Evolutionary conservation across 2,888 invertebrate genomes (phyloP).

Genomic region (Siphonodentalium dalli): DNA sequence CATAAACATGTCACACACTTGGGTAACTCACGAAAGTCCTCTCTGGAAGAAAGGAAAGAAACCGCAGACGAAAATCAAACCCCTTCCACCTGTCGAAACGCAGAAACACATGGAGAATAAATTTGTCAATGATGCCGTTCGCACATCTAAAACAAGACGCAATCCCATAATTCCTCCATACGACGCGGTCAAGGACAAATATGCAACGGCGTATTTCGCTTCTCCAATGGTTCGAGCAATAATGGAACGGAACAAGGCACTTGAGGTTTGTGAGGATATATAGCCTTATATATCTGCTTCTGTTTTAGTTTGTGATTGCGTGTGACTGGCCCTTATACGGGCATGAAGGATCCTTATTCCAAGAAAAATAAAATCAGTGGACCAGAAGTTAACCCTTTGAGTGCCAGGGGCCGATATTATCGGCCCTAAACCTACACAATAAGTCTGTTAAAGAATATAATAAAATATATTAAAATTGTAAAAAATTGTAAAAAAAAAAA

Average conservation of each 20-base stretch:
- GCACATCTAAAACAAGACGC: constrained; percentile 34
- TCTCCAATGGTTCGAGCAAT: constrained; percentile 43
- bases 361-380: too few relatives aligned
- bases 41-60: constrained; percentile 40
- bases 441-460: too few relatives aligned
- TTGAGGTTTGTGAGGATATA: constrained; percentile 21
- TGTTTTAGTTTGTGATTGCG: not conserved
- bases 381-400: too few relatives aligned
- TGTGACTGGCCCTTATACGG: too few relatives aligned
- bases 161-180: constrained; percentile 56
- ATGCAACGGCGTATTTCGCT: constrained; percentile 51
- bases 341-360: too few relatives aligned
- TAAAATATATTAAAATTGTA: too few relatives aligned
- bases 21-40: constrained; percentile 48
- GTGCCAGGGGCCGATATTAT: too few relatives aligned
- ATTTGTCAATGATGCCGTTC: constrained; percentile 46
- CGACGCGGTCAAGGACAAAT: constrained; percentile 45
- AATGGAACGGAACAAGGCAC: constrained; percentile 26
- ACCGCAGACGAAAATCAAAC: constrained; percentile 32
- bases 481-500: too few relatives aligned
- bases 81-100: constrained; percentile 29
- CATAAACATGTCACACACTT: too few relatives aligned
- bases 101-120: constrained; percentile 28
- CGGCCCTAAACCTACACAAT: too few relatives aligned
- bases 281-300: not conserved